Evolutionary conservation across 2,888 invertebrate species (phyloP), one percentile per base, ranked within the genome.

Genomic region (Rhimphoctona megacephalus): DNA sequence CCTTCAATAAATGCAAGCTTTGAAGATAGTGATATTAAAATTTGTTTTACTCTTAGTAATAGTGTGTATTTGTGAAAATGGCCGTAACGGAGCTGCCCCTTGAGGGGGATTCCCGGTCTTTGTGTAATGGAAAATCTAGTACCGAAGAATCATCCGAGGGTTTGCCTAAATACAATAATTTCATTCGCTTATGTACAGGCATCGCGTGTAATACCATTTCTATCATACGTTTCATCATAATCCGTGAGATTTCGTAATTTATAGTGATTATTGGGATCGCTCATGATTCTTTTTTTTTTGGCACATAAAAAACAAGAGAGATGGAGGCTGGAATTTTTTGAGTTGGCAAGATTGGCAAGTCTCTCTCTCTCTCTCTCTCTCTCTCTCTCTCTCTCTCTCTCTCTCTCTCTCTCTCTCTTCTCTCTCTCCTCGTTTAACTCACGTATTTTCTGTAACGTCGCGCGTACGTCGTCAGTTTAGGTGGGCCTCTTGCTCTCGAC

Each of bases 131-230:
- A 64, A 81, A 79, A 81, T 52, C 52, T 30, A 61, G 36, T 39
- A 54, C 33, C 52, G 69, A 33, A n/a, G 80, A 83, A 73, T 61
- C 76, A 57, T 76, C 79, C n/a, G 76, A 67, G 73, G 85, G 85
- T 89, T 89, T 90, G 89, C 89, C 90, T 90, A 90, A 91, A 90
- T 90, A 92, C 89, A 91, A 91, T 91, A 92, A 91, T 92, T 92
- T 89, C 89, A 87, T 88, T 83, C 88, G 81, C 69, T 69, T 82
- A 81, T 73, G 76, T 76, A 76, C 61, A 66, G 70, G 70, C 72
- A 69, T 52, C 61, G 57, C 30, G 52, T 36, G 69, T 78, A 77
- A 54, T 67, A 73, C 22, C 57, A 81, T 78, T 85, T 85, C 67
- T 52, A 78, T 85, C 67, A 33, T 30, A 78, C 54, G 57, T 66